These are phyloP conservation scores for Columba guinea DNA, from an alignment of 2,797 vertebrate species.

Conservation along the genomic window DNA sequence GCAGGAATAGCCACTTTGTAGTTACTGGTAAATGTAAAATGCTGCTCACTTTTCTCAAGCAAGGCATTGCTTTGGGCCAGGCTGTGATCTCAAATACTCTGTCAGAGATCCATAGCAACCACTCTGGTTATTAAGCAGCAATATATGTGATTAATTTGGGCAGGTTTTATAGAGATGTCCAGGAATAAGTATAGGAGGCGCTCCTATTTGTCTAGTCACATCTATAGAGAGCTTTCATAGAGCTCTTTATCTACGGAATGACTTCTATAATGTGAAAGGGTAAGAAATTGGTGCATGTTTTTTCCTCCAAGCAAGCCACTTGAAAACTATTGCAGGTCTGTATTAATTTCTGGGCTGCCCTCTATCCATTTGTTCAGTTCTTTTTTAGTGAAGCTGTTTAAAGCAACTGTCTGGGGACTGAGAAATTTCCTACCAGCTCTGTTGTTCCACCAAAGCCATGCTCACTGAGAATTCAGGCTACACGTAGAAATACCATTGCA, in stretches of 20 bases:
- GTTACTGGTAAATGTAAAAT: background rate
- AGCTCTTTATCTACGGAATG: background rate
- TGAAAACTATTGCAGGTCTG: constrained; percentile 1
- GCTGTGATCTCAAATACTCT: background rate
- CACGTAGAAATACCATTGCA: background rate
- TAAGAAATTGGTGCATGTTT: background rate
- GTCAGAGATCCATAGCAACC: background rate
- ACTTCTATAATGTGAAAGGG: background rate
- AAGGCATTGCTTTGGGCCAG: constrained; percentile 8
- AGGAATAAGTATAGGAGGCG: background rate
- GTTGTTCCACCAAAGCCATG: background rate
- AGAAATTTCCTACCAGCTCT: background rate
- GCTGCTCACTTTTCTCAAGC: background rate
- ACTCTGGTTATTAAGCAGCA: background rate
- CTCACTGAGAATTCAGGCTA: background rate
- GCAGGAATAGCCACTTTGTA: background rate
- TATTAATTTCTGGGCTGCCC: constrained; percentile 16
- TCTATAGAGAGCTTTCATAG: background rate
- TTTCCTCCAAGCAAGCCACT: background rate
- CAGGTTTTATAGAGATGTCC: background rate
- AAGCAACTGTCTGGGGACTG: background rate
- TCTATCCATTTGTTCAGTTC: background rate
- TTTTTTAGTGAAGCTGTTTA: background rate
- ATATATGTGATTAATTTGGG: background rate
- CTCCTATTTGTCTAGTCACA: background rate